Evolutionary conservation across 2,113 vertebrate genomes (phyloP), one percentile per base, ranked within the genome.

Genomic region (Salvator merianae): DNA sequence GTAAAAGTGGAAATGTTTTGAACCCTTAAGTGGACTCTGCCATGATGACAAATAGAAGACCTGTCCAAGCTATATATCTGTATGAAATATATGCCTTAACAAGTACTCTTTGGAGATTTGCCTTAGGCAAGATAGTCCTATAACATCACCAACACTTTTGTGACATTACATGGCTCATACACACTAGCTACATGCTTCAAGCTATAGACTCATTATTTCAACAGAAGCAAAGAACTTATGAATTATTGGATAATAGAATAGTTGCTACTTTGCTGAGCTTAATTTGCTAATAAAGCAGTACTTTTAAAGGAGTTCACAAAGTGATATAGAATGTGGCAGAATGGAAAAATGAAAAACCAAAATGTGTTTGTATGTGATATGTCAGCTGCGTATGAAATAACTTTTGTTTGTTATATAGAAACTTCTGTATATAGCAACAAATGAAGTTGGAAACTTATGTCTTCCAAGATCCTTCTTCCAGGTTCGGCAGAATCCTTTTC

Each of bases 301-400:
- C n/a, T 83, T 62, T 59, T 59, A 59, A 20, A 59, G 20, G 1
- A 59, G 18, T 59, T 20, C 14, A 59, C 14, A 59, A 55, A 59
- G 5, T 59, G 14, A 20, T 59, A 20, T 59, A 20, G 55, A 59
- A 4, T 59, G 55, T 4, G 18, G 18, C 4, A 59, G 55, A 59
- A 20, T 59, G 55, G 16, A 55, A 59, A 20, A 59, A 20, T 20
- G 55, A 20, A 59, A 59, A 59, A 59, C 4, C 14, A 59, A 55
- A 13, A 12, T 20, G 5, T 59, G 20, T 47, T 7, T 47, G 18
- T 20, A 59, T 59, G 20, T 16, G 81, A 88, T 73, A 43, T 75
- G 87, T 86, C 68, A 70, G 38, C 75, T 86, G n/a, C 74, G 88
- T 74, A 75, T 34, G 20, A 83, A 66, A 88, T 78, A 84, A 89